phyloP scores from a whole-genome alignment of 2,888 invertebrate species.

The Didymodactylos carnosus region DNA sequence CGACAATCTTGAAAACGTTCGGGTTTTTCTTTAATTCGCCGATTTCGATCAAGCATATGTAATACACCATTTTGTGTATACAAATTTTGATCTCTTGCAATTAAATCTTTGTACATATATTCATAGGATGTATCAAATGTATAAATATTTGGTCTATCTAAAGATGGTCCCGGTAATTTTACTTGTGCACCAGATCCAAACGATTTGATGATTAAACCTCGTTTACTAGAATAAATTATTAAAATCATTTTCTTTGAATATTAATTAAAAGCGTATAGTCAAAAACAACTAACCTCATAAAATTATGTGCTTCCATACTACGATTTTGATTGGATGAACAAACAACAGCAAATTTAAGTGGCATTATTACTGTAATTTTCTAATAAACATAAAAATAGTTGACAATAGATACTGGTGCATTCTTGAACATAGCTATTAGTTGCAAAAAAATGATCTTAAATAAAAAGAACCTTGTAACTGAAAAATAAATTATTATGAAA shows the following conservation, averaged over 20 bases:
- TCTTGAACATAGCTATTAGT: background rate
- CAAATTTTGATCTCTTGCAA: conserved; percentile 70
- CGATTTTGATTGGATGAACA: conserved; percentile 99
- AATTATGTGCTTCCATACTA: conserved; percentile 97
- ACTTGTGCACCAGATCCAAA: conserved; percentile 51
- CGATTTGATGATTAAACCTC: conserved; percentile 80
- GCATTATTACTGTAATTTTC: background rate
- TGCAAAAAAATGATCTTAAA: background rate
- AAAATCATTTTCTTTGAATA: conserved; percentile 18
- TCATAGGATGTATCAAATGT: conserved; percentile 89
- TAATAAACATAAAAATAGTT: background rate
- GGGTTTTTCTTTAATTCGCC: conserved; percentile 74
- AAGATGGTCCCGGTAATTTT: conserved; percentile 78
- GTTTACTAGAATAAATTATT: conserved; percentile 49
- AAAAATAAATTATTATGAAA: too few species aligned
- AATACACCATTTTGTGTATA: conserved; percentile 93
- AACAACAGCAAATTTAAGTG: conserved; percentile 46
- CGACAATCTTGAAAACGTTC: conserved; percentile 73
- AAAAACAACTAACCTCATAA: conserved; percentile 51
- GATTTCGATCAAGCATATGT: conserved; percentile 89
- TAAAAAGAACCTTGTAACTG: too few species aligned
- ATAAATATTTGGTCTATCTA: conserved; percentile 77
- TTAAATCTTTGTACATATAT: conserved; percentile 71
- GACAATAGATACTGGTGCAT: background rate
- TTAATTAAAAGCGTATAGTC: conserved; percentile 2